Evolutionary conservation across 2,888 invertebrate species (phyloP).

Genomic region (Nomada flava): DNA sequence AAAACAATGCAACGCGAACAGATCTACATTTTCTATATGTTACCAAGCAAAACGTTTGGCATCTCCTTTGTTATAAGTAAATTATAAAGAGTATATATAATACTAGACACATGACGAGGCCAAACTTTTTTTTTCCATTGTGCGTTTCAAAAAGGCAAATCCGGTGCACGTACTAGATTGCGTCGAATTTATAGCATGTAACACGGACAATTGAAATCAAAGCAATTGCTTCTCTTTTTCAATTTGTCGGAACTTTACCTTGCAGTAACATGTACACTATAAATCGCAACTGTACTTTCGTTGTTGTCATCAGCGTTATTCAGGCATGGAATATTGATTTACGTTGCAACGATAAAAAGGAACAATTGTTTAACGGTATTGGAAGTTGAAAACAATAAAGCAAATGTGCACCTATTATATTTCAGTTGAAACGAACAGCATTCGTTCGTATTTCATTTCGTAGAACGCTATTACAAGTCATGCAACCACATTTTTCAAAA

Average conservation of each 20-base stretch:
- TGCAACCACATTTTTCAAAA: not conserved
- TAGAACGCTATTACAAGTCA: not conserved
- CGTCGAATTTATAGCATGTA: not conserved
- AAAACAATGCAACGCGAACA: too few relatives aligned
- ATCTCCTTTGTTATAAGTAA: too few relatives aligned
- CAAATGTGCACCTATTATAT: not conserved
- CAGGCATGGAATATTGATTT: conserved; percentile 36
- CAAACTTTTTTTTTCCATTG: not conserved
- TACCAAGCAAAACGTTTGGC: too few relatives aligned
- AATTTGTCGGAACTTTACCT: not conserved
- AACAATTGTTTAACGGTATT: conserved; percentile 28
- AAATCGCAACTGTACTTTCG: conserved; percentile 32
- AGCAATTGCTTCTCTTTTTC: not conserved
- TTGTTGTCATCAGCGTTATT: conserved; percentile 13
- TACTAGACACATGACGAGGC: too few relatives aligned
- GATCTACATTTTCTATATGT: too few relatives aligned
- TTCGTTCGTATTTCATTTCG: not conserved
- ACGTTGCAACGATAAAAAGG: conserved; percentile 6
- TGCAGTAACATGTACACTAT: not conserved
- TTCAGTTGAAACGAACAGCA: not conserved
- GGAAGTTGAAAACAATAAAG: conserved; percentile 19
- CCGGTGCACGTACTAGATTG: too few relatives aligned
- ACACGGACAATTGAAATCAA: not conserved
- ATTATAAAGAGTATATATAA: not conserved
- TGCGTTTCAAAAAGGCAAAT: not conserved